These are phyloP conservation scores for Drosophila auraria DNA, from an alignment of 1,140 invertebrate genomes.

Conservation along the genomic window DNA sequence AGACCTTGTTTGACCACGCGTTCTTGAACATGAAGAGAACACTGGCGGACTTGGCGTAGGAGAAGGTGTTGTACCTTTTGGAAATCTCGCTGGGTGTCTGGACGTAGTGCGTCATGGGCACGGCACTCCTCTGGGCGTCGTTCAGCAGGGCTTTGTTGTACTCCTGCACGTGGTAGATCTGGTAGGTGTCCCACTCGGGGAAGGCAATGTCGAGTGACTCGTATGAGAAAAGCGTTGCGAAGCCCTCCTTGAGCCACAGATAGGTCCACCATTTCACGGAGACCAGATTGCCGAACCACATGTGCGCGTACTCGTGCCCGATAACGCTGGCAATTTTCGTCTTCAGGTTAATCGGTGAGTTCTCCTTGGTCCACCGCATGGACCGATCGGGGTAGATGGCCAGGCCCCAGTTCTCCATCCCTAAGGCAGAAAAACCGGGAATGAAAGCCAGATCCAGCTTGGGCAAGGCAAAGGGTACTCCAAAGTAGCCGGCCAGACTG, in stretches of 20 bases:
- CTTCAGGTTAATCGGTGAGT: constrained; percentile 70
- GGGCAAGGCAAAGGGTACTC: constrained; percentile 59
- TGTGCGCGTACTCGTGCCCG: constrained; percentile 88
- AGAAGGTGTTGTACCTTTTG: constrained; percentile 90
- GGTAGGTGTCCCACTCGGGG: constrained; percentile 85
- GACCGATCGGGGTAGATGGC: constrained; percentile 74
- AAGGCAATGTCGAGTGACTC: constrained; percentile 85
- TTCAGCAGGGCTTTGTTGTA: constrained; percentile 66
- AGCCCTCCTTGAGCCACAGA: constrained; percentile 86
- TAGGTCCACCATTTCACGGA: constrained; percentile 88
- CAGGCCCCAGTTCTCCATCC: constrained; percentile 82
- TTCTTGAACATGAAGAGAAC: constrained; percentile 97
- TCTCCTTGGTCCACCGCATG: constrained; percentile 69
- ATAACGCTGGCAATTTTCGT: constrained; percentile 87
- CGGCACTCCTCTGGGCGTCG: constrained; percentile 84
- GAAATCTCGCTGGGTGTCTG: constrained; percentile 88
- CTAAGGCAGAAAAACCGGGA: constrained; percentile 75
- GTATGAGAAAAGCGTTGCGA: constrained; percentile 85
- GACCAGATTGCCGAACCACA: constrained; percentile 90
- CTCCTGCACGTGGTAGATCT: constrained; percentile 88
- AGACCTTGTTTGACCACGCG: constrained; percentile 93
- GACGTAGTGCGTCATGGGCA: constrained; percentile 89
- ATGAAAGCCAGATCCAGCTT: constrained; percentile 76
- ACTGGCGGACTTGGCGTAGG: constrained; percentile 87
- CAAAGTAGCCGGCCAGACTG: constrained; percentile 61